Evolutionary conservation across 2,797 vertebrate species (phyloP).

Genomic region (Hylomyscus alleni): DNA sequence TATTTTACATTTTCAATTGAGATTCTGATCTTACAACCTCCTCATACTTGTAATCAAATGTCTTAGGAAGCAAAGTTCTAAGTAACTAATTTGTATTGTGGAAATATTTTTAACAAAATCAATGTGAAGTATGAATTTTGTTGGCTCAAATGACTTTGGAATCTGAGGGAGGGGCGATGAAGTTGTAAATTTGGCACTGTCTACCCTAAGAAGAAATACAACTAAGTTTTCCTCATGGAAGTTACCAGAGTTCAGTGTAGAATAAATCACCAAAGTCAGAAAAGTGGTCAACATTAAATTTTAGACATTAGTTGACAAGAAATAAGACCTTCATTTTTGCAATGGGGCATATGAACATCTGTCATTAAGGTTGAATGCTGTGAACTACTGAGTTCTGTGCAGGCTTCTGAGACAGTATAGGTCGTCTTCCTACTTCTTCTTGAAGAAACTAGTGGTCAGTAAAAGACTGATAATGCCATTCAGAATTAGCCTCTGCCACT

Average conservation of each 20-base stretch:
- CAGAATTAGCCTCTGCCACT: not conserved
- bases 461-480: not conserved
- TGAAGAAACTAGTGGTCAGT: not conserved
- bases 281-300: not conserved
- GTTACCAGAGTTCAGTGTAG: not conserved
- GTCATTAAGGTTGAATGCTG: not conserved
- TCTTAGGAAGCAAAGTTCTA: slow-evolving; percentile 30
- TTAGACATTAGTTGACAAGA: not conserved
- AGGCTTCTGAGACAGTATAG: not conserved
- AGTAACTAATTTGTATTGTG: not conserved
- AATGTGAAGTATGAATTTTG: not conserved
- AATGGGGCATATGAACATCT: not conserved
- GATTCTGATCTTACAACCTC: slow-evolving; percentile 21
- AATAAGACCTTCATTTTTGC: not conserved
- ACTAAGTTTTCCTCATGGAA: not conserved
- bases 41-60: slow-evolving; percentile 55
- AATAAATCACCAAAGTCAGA: not conserved
- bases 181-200: not conserved
- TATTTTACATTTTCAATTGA: not conserved
- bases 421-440: not conserved
- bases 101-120: slow-evolving; percentile 48
- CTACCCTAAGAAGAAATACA: not conserved
- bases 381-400: not conserved
- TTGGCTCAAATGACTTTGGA: slow-evolving; percentile 6
- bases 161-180: not conserved